Base-by-base conservation (phyloP, 2,888 invertebrate species). In the Boloria euphrosyne region DNA sequence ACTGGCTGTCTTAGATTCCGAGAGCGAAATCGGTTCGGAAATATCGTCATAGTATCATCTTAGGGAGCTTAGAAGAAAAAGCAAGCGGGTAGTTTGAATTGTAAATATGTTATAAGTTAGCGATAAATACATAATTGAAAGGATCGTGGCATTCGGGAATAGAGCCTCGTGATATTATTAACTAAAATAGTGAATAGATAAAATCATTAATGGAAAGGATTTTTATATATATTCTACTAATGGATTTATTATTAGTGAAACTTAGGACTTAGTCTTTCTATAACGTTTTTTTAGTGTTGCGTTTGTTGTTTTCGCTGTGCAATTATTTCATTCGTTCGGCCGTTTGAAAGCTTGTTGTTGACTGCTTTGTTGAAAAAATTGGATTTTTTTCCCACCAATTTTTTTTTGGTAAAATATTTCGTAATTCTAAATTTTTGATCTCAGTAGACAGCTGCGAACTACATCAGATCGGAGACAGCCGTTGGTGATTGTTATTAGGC, bases 141-240 rank as follows among this genome's bases (percentile, higher is more conserved):
- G 78, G 78, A 88, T 86, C 90, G 90, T 84, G 91, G 90, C 90
- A 83, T 85, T 85, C 79, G 80, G 84, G 84, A 85, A 84, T 83
- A 81, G 81, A 84, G 90, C 92, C 91, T 89, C 92, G 92, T 92
- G 92, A 92, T 92, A 92, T 91, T 90, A 89, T 87, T 84, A 90
- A 89, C 82, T 88, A 89, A 86, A 65, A 89, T 90, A 91, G 88
- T 84, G 83, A 89, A 90, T 91, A 90, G 88, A 89, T 89, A 84
- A 90, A 90, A 91, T 89, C 90, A 90, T 89, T 90, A 90, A 87
- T 83, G 88, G 89, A 90, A 88, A 89, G 89, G 85, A 89, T 90
- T 92, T 91, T 90, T 91, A 91, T 91, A 91, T 92, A 91, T 92
- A 91, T 91, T 91, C 90, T 89, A 89, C 87, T 90, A 88, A 90